Evolutionary conservation across 2,888 invertebrate genomes (phyloP).

Genomic region (Chironomus riparius): DNA sequence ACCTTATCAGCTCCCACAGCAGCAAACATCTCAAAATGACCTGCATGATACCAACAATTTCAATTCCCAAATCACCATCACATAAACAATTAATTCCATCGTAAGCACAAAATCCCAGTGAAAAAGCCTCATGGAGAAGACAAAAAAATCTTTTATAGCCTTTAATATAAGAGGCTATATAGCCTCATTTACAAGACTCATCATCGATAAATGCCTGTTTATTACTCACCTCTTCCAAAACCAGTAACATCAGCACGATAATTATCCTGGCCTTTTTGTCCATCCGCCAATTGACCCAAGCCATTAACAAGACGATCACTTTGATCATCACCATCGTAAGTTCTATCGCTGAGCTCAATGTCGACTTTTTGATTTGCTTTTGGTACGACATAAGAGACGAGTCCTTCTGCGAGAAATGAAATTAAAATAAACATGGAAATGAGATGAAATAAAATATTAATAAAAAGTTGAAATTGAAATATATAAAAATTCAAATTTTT

Average conservation of each 20-base stretch:
- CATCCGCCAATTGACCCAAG: constrained; percentile 70
- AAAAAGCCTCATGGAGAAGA: not conserved
- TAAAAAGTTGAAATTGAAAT: too few species aligned
- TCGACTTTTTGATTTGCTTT: constrained; percentile 63
- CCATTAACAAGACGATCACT: constrained; percentile 57
- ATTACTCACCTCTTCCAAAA: constrained; percentile 53
- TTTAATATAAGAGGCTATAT: not conserved
- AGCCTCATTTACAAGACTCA: not conserved
- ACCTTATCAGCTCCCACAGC: too few species aligned
- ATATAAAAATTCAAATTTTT: too few species aligned
- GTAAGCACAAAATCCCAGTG: too few species aligned
- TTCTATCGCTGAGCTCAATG: constrained; percentile 66
- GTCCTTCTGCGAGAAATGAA: constrained; percentile 53
- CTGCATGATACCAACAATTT: too few species aligned
- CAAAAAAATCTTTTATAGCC: not conserved
- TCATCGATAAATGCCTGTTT: not conserved
- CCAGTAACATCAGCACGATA: constrained; percentile 58
- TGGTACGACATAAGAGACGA: constrained; percentile 70
- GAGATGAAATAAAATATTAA: too few species aligned
- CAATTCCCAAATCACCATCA: too few species aligned
- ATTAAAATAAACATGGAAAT: not conserved
- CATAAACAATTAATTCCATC: too few species aligned
- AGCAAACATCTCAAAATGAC: too few species aligned
- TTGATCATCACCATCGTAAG: constrained; percentile 65
- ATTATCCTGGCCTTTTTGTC: constrained; percentile 64